Percentiles rank a stretch among this genome's conserved stretches.
Conservation (phyloP, 2,113 vertebrate genomes). For the Nerophis lumbriciformis region DNA sequence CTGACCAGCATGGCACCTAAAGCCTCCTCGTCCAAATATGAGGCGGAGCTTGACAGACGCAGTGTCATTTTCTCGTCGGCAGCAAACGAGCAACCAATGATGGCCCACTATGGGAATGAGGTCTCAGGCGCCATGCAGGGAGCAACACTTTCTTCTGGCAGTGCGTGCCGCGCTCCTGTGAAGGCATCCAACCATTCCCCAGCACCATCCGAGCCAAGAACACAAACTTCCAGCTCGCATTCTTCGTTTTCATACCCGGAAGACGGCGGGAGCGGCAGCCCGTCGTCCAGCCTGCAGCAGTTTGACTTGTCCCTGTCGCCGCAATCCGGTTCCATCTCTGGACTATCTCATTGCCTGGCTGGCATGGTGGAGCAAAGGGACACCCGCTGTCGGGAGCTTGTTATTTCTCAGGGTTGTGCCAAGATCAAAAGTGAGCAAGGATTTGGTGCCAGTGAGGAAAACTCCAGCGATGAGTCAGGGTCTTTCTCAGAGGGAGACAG, state of each 20-base stretch:
- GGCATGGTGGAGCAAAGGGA: slow-evolving; percentile 83
- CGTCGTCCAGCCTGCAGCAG: slow-evolving; percentile 93
- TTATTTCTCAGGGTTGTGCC: slow-evolving; percentile 84
- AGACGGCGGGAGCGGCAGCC: slow-evolving; percentile 89
- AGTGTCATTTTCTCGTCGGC: slow-evolving; percentile 98
- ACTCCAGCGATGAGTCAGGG: slow-evolving; percentile 97
- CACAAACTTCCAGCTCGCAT: slow-evolving; percentile 94
- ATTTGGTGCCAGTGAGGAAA: slow-evolving; percentile 85
- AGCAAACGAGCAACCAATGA: slow-evolving; percentile 82
- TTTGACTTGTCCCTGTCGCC: slow-evolving; percentile 96
- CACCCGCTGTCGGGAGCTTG: slow-evolving; percentile 76
- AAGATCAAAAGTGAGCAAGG: slow-evolving; percentile 99
- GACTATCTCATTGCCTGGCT: slow-evolving; percentile 72
- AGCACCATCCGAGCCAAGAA: slow-evolving; percentile 94
- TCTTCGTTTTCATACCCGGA: slow-evolving; percentile 97
- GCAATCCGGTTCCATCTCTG: slow-evolving; percentile 83
- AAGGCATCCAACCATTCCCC: slow-evolving; percentile 91
- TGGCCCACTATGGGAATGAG: slow-evolving; percentile 88
- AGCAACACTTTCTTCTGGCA: slow-evolving; percentile 67
- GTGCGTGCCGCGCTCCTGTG: slow-evolving; percentile 82
- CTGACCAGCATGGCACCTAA: slow-evolving; percentile 85
- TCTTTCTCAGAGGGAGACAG: slow-evolving; percentile 99
- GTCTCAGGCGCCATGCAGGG: slow-evolving; percentile 34
- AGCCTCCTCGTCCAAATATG: slow-evolving; percentile 88
- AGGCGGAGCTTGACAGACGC: slow-evolving; percentile 90